Base-by-base conservation (phyloP, 2,888 invertebrate genomes). In the Capitulum mitella region DNA sequence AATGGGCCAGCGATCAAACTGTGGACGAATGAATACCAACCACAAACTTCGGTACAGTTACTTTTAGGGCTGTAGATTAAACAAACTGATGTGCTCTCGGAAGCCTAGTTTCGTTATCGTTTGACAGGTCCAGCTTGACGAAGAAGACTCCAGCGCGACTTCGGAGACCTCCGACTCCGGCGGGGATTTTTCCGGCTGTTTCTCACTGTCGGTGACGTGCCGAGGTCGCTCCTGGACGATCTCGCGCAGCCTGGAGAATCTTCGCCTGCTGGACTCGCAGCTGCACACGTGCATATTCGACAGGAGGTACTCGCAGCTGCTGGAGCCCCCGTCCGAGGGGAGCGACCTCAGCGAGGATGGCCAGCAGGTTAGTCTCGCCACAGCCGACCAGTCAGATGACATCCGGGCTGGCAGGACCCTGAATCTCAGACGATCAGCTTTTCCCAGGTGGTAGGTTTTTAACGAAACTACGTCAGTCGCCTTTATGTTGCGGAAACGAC, bases 201-300 rank as follows among this genome's bases (percentile, higher is more conserved):
- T 80, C 48, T 74, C 81, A 54, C 80, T 85, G 32, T 88, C 89
- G 84, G 90, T 90, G 80, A 87, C 87, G 58, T 89, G 89, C 84
- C 87, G 83, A 86, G 91, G 91, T 75, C 89, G 91, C 79, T 91
- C 91, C 82, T 95, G 95, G 95, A 90, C 92, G 76, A 90, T 98
- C 79, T 91, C 93, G 80, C 89, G 97, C 82, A 94, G 92, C 82
- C 90, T 91, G 83, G 93, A 93, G 81, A 93, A 97, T 87, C 92
- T 97, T 86, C 89, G 92, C 83, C 91, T 93, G 89, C 89, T 98
- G 75, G 97, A 98, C 86, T 91, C 92, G 82, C 96, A 97, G 89
- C 87, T 98, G 83, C 98, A 98, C 86, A 92, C 95, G 85, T 98
- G 98, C 86, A 96, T 98, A 83, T 98, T 94, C 87, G 97, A 98